Conservation (phyloP, 2,797 vertebrate genomes). For the Pteronotus mesoamericanus region DNA sequence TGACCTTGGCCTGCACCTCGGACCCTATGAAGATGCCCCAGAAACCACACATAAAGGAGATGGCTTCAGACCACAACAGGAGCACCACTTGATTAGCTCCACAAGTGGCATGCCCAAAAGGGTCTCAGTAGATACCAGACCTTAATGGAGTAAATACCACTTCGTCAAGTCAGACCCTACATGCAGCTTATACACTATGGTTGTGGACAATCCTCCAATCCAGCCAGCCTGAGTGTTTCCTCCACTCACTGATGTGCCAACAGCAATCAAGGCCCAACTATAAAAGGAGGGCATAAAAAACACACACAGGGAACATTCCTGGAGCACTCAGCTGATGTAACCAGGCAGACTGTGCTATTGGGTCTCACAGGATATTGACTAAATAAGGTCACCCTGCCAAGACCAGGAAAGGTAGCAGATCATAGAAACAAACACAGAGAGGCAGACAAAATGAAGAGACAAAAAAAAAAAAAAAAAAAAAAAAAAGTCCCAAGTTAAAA, state of each 20-base stretch:
- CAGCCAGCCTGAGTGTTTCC: background rate
- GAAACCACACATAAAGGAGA: background rate
- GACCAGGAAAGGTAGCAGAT: background rate
- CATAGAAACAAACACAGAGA: background rate
- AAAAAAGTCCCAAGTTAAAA: background rate
- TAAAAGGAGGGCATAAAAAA: background rate
- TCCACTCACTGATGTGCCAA: background rate
- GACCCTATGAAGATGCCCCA: background rate
- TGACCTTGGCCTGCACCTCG: background rate
- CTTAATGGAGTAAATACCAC: background rate
- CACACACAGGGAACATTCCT: background rate
- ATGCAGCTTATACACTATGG: background rate
- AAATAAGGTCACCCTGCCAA: background rate
- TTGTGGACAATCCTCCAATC: background rate
- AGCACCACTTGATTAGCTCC: background rate
- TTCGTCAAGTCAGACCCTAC: background rate
- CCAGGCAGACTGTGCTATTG: background rate
- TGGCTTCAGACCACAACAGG: background rate
- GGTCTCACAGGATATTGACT: background rate
- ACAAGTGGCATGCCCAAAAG: background rate
- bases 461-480: background rate
- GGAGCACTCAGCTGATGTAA: background rate
- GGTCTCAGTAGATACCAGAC: background rate
- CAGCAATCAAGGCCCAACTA: background rate
- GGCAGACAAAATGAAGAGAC: background rate